These are phyloP conservation scores for Pygoscelis antarcticus DNA, from an alignment of 2,113 vertebrate genomes.

Conservation along the genomic window DNA sequence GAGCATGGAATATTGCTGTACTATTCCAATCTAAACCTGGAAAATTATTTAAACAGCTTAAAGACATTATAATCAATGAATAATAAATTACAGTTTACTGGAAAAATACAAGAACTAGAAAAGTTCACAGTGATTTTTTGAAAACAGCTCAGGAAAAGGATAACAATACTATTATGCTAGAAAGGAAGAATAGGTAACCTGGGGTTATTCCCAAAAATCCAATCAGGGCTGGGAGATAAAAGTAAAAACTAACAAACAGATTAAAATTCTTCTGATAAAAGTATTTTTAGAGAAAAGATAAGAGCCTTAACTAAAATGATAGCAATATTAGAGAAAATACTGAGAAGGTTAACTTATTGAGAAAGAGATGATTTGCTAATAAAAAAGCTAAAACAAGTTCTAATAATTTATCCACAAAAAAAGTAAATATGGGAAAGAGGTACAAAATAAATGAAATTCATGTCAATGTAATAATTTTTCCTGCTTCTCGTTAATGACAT, in stretches of 20 bases:
- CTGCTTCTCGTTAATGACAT: neutral
- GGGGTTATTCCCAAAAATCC: neutral
- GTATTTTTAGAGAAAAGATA: neutral
- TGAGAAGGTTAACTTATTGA: neutral
- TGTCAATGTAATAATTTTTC: neutral
- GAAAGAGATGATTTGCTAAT: neutral
- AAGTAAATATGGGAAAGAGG: neutral
- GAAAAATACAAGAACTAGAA: neutral
- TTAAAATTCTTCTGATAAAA: neutral
- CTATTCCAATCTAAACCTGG: neutral
- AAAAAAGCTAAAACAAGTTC: neutral
- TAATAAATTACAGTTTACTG: neutral
- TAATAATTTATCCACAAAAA: neutral
- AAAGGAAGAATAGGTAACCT: neutral
- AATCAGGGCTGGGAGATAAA: neutral
- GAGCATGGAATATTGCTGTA: neutral
- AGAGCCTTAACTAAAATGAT: neutral
- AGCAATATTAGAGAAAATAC: neutral
- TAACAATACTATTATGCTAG: neutral
- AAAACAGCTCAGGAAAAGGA: neutral
- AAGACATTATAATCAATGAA: neutral
- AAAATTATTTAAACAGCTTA: neutral
- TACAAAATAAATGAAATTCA: neutral
- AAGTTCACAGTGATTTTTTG: neutral
- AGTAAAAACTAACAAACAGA: neutral